phyloP scores from a whole-genome alignment of 2,888 invertebrate species.

The Xanthorhoe designata region DNA sequence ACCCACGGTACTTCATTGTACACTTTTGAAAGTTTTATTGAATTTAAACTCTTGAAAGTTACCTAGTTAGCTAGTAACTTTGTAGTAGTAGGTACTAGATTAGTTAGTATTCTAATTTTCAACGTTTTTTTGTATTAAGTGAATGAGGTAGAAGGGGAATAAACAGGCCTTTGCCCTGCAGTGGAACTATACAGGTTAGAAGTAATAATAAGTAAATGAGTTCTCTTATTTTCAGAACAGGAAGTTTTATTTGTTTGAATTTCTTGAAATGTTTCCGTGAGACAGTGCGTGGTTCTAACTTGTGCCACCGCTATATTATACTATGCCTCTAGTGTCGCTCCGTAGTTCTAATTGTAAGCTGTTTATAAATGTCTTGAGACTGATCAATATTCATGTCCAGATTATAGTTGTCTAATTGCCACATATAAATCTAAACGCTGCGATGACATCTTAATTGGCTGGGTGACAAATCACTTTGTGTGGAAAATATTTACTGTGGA shows the following conservation, averaged over 20 bases:
- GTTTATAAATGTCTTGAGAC: constrained; percentile 70
- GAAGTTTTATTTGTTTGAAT: too few relatives aligned
- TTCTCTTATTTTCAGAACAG: too few relatives aligned
- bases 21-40: neutral
- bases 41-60: too few relatives aligned
- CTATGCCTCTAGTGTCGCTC: constrained; percentile 40
- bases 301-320: constrained; percentile 9
- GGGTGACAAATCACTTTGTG: constrained; percentile 71
- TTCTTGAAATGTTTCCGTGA: neutral
- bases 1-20: constrained; percentile 35
- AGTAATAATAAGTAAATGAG: too few relatives aligned
- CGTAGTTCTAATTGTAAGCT: constrained; percentile 67
- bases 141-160: too few relatives aligned
- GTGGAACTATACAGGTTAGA: too few relatives aligned
- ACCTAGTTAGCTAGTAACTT: too few relatives aligned
- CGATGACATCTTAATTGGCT: constrained; percentile 82
- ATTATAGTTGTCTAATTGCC: constrained; percentile 78
- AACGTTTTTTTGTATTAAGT: too few relatives aligned
- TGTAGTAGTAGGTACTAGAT: too few relatives aligned
- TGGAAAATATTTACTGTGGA: constrained; percentile 61
- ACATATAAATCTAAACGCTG: constrained; percentile 76
- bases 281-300: neutral
- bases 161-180: too few relatives aligned
- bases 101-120: too few relatives aligned
- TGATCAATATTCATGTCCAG: constrained; percentile 79